These are phyloP conservation scores for Petrophora chlorosata DNA, from an alignment of 2,888 invertebrate genomes.

Conservation along the genomic window DNA sequence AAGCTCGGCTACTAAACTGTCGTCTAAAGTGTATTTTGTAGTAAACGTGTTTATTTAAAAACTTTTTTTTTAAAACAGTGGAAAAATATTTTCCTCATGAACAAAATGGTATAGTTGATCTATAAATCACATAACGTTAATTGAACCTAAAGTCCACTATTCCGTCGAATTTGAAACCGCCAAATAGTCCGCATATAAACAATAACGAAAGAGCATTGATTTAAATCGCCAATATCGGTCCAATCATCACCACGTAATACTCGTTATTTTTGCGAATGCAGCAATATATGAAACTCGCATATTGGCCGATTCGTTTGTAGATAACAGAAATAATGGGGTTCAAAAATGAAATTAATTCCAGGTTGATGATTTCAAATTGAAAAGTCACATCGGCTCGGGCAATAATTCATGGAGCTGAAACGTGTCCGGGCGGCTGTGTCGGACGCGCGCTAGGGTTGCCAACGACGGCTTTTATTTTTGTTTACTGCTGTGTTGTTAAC, in stretches of 20 bases:
- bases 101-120: too few species aligned
- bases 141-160: conserved; percentile 15
- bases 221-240: conserved; percentile 60
- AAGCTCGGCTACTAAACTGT: too few species aligned
- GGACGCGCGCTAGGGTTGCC: conserved; percentile 73
- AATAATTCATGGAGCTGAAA: conserved; percentile 83
- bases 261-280: conserved; percentile 72
- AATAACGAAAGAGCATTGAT: conserved; percentile 56
- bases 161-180: conserved; percentile 22
- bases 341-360: conserved; percentile 85
- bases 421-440: conserved; percentile 81
- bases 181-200: conserved; percentile 36
- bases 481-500: conserved; percentile 45
- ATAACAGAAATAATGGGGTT: conserved; percentile 84
- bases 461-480: conserved; percentile 49
- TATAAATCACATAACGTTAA: conserved; percentile 5
- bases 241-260: conserved; percentile 59
- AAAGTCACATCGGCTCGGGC: conserved; percentile 84
- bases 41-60: too few species aligned
- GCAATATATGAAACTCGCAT: conserved; percentile 80
- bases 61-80: too few species aligned
- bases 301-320: conserved; percentile 79
- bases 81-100: too few species aligned
- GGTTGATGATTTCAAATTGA: conserved; percentile 85
- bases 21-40: too few species aligned